Evolutionary conservation across 2,113 vertebrate genomes (phyloP).

Genomic region (Oryctolagus cuniculus): DNA sequence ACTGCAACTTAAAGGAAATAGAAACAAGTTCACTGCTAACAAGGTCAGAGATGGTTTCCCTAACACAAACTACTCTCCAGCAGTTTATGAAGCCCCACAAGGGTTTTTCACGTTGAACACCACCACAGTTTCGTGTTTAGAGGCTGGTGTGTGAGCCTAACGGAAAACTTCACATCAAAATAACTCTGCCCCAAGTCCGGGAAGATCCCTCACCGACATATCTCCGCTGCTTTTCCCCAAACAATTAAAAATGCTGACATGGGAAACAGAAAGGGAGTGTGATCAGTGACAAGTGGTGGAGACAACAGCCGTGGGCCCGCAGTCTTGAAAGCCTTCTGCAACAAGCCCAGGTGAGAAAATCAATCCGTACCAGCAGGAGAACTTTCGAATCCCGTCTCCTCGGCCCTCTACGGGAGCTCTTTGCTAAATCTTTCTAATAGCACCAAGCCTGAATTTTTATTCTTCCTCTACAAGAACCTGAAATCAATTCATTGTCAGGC

Average conservation of each 20-base stretch:
- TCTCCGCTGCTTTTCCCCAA: background rate
- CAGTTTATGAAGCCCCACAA: background rate
- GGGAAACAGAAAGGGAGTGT: slow-evolving; percentile 10
- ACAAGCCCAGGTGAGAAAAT: background rate
- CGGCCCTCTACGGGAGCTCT: slow-evolving; percentile 52
- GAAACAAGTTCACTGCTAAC: background rate
- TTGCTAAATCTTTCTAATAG: slow-evolving; percentile 76
- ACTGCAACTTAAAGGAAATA: background rate
- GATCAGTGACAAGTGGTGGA: background rate
- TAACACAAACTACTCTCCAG: slow-evolving; percentile 13
- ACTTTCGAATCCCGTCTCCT: background rate
- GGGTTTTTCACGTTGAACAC: background rate
- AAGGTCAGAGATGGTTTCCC: slow-evolving; percentile 34
- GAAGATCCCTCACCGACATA: background rate
- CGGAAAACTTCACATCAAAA: background rate
- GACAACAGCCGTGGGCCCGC: background rate
- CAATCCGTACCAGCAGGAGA: background rate
- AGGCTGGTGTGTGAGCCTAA: background rate
- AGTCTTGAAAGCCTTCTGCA: background rate
- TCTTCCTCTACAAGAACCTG: slow-evolving; percentile 51
- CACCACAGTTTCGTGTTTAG: background rate
- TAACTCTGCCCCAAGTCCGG: background rate
- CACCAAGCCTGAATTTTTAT: slow-evolving; percentile 73
- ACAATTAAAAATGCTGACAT: slow-evolving; percentile 34
- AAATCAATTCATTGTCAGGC: slow-evolving; percentile 78